Percentiles rank a stretch among this genome's conserved stretches.
Evolutionary conservation across 2,888 invertebrate species (phyloP).

Genomic region (Horisme vitalbata): DNA sequence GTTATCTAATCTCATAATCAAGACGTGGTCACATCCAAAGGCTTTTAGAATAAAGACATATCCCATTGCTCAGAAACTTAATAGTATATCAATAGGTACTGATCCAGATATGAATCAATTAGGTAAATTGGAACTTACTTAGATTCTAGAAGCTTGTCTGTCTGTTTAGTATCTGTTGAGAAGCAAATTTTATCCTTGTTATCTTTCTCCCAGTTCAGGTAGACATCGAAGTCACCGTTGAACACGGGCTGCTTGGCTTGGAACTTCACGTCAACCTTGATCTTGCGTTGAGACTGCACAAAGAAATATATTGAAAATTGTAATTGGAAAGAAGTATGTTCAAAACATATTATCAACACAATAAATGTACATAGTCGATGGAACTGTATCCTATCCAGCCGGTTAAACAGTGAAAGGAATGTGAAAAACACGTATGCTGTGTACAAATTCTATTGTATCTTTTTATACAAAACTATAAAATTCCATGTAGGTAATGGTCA

Average conservation of each 20-base stretch:
- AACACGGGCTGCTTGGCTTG: conserved; percentile 83
- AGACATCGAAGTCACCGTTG: conserved; percentile 84
- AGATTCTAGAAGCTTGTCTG: conserved; percentile 80
- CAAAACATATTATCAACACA: too few species aligned
- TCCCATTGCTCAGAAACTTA: too few species aligned
- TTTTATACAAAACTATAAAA: too few species aligned
- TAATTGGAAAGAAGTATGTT: too few species aligned
- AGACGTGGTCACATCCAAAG: too few species aligned
- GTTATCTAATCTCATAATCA: too few species aligned
- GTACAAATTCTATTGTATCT: too few species aligned
- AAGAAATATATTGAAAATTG: too few species aligned
- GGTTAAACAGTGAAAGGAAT: neutral
- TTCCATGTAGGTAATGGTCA: too few species aligned
- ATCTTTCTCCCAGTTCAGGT: conserved; percentile 87
- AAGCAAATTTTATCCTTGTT: conserved; percentile 86
- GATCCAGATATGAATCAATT: neutral
- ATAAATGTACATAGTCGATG: too few species aligned
- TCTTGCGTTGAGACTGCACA: conserved; percentile 78
- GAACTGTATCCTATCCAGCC: neutral
- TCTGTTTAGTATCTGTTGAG: conserved; percentile 83
- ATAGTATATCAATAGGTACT: neutral
- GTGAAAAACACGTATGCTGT: neutral
- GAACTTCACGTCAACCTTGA: conserved; percentile 85
- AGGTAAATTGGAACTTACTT: conserved; percentile 71
- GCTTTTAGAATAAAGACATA: too few species aligned